Evolutionary conservation across 2,888 invertebrate species (phyloP).

Genomic region (Opisthograptis luteolata): DNA sequence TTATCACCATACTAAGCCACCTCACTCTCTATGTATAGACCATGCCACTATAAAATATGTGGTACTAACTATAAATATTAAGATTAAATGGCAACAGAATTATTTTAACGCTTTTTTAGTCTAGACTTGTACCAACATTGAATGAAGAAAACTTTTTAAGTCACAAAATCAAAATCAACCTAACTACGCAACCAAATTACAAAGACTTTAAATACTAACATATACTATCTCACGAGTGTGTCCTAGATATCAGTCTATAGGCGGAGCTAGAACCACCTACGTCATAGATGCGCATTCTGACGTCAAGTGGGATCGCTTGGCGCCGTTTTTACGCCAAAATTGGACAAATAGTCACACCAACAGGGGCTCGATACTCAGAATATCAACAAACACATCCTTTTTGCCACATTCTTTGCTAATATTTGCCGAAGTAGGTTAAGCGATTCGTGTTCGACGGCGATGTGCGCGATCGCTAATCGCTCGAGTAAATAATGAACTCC

Average conservation of each 20-base stretch:
- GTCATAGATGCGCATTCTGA: constrained; percentile 23
- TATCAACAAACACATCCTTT: constrained; percentile 45
- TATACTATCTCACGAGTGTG: not conserved
- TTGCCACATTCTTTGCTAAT: constrained; percentile 41
- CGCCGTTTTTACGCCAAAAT: constrained; percentile 35
- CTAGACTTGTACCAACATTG: no score
- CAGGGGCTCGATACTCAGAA: constrained; percentile 45
- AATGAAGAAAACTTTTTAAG: no score
- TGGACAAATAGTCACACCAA: constrained; percentile 39
- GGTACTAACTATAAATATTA: no score
- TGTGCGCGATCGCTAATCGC: constrained; percentile 44
- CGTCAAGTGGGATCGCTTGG: constrained; percentile 41
- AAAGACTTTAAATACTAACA: not conserved
- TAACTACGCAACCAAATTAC: no score
- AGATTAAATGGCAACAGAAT: no score
- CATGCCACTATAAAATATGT: no score
- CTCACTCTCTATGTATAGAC: no score
- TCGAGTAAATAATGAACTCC: constrained; percentile 40
- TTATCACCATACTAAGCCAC: no score
- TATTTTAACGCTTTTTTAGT: no score
- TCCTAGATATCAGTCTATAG: constrained; percentile 2
- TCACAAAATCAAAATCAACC: no score
- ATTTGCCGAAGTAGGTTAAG: constrained; percentile 44
- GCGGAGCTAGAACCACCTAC: constrained; percentile 7
- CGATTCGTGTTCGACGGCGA: constrained; percentile 45